Percentiles rank a stretch among this genome's conserved stretches.
These are phyloP conservation scores for Odiellus spinosus DNA, from an alignment of 2,888 invertebrate genomes.

Conservation along the genomic window DNA sequence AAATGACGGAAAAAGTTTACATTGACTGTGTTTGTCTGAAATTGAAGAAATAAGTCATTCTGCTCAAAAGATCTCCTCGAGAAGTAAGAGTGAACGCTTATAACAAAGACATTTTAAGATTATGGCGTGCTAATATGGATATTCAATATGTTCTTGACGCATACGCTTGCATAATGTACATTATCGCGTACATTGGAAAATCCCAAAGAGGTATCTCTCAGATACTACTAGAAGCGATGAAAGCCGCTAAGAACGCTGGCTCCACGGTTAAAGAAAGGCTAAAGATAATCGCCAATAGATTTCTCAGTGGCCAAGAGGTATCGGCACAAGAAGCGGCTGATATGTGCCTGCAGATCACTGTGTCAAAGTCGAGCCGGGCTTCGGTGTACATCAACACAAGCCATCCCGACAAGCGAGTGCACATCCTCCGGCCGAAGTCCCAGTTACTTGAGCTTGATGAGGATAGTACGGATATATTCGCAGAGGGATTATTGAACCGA, in stretches of 20 bases:
- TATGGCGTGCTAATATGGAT: constrained; percentile 27
- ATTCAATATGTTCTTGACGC: constrained; percentile 26
- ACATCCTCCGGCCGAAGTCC: constrained; percentile 21
- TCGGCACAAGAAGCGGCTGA: constrained; percentile 23
- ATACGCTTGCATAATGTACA: constrained; percentile 26
- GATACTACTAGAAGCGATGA: constrained; percentile 16
- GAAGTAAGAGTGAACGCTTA: constrained; percentile 21
- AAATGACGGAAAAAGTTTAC: constrained; percentile 1
- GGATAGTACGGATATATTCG: constrained; percentile 4
- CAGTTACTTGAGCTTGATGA: constrained; percentile 15
- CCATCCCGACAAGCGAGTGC: constrained; percentile 20
- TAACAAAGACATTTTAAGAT: constrained; percentile 19
- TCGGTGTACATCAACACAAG: constrained; percentile 19
- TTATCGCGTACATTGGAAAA: constrained; percentile 20
- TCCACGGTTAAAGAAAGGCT: constrained; percentile 17
- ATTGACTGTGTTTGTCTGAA: constrained; percentile 1
- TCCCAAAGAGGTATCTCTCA: constrained; percentile 11
- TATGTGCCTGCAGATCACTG: constrained; percentile 19
- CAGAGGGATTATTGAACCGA: constrained; percentile 20
- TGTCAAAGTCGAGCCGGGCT: constrained; percentile 16
- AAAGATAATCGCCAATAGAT: constrained; percentile 18
- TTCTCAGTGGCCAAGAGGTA: constrained; percentile 21
- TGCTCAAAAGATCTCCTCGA: constrained; percentile 18
- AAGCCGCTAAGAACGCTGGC: constrained; percentile 22
- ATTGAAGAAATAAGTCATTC: constrained; percentile 9